These are phyloP conservation scores for Crossocerus cetratus DNA, from an alignment of 2,888 invertebrate genomes.

Conservation along the genomic window DNA sequence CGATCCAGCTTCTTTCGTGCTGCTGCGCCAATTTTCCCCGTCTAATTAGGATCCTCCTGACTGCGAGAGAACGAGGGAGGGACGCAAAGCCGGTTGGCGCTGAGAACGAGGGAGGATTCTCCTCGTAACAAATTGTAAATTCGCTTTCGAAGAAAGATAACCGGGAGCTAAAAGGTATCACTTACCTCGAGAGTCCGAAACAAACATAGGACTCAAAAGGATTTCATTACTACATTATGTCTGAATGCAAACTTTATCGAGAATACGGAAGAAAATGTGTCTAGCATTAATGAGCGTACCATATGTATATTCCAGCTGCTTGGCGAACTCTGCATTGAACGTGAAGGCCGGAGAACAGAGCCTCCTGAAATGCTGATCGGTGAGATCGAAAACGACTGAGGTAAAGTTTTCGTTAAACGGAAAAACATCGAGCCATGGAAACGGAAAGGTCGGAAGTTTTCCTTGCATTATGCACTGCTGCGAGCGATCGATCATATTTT, in stretches of 20 bases:
- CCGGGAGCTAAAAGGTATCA: neutral
- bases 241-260: too few relatives aligned
- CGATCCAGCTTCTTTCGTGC: neutral
- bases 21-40: neutral
- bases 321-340: neutral
- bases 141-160: neutral
- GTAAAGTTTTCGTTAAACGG: too few relatives aligned
- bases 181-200: neutral
- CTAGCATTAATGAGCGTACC: neutral
- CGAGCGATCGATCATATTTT: slow-evolving; percentile 43
- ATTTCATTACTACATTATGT: neutral
- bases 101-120: neutral
- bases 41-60: slow-evolving; percentile 3
- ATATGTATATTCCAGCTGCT: neutral
- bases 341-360: too few relatives aligned
- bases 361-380: too few relatives aligned
- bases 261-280: too few relatives aligned
- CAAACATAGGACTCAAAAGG: neutral
- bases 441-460: neutral
- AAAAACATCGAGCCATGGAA: neutral
- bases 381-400: too few relatives aligned
- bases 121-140: slow-evolving; percentile 1
- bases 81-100: neutral
- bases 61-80: neutral
- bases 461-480: slow-evolving; percentile 21